These are phyloP conservation scores for Empis stercorea DNA, from an alignment of 2,888 invertebrate genomes.

Conservation along the genomic window DNA sequence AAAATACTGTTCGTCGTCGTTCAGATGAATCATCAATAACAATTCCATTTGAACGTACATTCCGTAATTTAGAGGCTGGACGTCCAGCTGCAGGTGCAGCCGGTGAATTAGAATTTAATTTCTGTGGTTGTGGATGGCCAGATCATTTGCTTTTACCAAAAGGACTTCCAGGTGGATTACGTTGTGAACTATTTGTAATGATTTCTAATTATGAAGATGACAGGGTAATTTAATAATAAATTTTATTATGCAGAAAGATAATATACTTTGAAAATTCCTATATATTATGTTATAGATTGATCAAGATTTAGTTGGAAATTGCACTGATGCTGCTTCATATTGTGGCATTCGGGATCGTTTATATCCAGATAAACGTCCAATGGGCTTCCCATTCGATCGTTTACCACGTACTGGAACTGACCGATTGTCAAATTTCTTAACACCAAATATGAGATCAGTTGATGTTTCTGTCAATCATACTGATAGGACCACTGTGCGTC, in stretches of 20 bases:
- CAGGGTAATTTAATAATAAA: constrained; percentile 10
- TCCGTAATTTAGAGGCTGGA: constrained; percentile 47
- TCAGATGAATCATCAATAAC: constrained; percentile 62
- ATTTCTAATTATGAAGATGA: constrained; percentile 55
- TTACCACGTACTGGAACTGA: constrained; percentile 43
- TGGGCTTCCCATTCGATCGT: constrained; percentile 83
- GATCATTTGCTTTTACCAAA: constrained; percentile 61
- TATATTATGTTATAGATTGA: constrained; percentile 22
- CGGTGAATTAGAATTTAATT: constrained; percentile 45
- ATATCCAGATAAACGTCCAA: constrained; percentile 68
- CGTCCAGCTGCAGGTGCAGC: constrained; percentile 42
- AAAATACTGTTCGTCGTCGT: constrained; percentile 46
- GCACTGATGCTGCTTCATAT: constrained; percentile 63
- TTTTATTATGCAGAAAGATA: not conserved
- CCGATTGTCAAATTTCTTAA: constrained; percentile 53
- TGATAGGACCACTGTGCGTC: constrained; percentile 38
- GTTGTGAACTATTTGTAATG: constrained; percentile 56
- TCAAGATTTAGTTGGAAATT: constrained; percentile 37
- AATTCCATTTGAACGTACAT: constrained; percentile 64
- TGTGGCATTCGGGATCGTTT: constrained; percentile 64
- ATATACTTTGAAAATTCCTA: no score
- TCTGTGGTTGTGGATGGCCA: constrained; percentile 77
- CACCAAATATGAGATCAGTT: constrained; percentile 57
- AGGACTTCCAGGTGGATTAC: constrained; percentile 48
- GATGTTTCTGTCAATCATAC: constrained; percentile 47